Conservation (phyloP, 2,888 invertebrate genomes). For the Oeneis ivallda region DNA sequence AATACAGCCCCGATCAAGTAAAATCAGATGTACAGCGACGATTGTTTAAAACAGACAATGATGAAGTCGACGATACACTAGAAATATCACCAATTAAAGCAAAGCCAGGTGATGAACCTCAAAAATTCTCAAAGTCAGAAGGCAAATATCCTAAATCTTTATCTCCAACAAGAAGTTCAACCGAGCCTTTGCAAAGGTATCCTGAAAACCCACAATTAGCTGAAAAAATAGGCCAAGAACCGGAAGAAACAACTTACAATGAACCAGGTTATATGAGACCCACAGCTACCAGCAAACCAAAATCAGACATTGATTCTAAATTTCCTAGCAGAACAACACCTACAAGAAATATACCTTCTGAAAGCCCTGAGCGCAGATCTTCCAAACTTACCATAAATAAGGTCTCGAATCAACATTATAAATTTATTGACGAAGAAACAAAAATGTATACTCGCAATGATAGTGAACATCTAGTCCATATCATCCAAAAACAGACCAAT, state of each 20-base stretch:
- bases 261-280: constrained; percentile 62
- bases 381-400: constrained; percentile 40
- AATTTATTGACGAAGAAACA: constrained; percentile 70
- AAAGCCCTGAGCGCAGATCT: constrained; percentile 47
- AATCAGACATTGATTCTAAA: constrained; percentile 17
- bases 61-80: neutral
- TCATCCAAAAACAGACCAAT: constrained; percentile 28
- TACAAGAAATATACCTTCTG: constrained; percentile 38
- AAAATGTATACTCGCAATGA: constrained; percentile 59
- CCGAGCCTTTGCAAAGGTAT: constrained; percentile 26
- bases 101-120: constrained; percentile 11
- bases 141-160: constrained; percentile 33
- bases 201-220: constrained; percentile 25
- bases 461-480: constrained; percentile 39
- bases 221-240: constrained; percentile 27
- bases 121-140: constrained; percentile 46
- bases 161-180: constrained; percentile 28
- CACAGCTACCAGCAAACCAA: constrained; percentile 50
- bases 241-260: constrained; percentile 44
- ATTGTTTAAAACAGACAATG: neutral
- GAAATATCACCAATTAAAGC: neutral
- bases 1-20: constrained; percentile 9
- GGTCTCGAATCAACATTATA: constrained; percentile 61
- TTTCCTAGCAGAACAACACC: constrained; percentile 44
- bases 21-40: neutral